phyloP scores from a whole-genome alignment of 1,140 invertebrate genomes.

The Acromyrmex charruanus region DNA sequence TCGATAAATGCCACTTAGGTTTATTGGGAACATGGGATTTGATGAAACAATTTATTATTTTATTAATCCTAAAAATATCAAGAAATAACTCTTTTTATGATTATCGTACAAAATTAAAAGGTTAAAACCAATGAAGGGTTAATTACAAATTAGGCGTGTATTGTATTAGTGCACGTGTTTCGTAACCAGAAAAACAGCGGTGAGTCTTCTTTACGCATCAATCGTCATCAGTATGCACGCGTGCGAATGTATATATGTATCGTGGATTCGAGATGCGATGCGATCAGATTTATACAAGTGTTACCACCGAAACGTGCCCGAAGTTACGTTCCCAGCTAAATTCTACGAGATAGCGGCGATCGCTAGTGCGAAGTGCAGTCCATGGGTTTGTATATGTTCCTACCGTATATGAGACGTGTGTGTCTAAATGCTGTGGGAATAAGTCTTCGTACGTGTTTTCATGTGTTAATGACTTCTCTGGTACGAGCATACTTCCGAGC shows the following conservation, averaged over 20 bases:
- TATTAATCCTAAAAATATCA: background rate
- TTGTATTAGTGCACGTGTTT: slow-evolving; percentile 9
- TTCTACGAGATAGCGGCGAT: slow-evolving; percentile 49
- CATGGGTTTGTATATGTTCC: slow-evolving; percentile 43
- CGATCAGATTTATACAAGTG: slow-evolving; percentile 35
- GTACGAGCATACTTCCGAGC: slow-evolving; percentile 15
- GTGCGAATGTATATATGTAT: slow-evolving; percentile 29
- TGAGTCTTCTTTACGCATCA: slow-evolving; percentile 24
- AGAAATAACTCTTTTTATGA: background rate
- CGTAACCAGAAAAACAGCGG: slow-evolving; percentile 23
- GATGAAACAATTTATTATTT: background rate
- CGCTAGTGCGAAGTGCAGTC: slow-evolving; percentile 39
- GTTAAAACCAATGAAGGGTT: background rate
- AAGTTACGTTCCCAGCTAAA: slow-evolving; percentile 24
- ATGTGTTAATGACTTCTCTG: background rate
- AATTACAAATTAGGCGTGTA: background rate
- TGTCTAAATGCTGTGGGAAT: slow-evolving; percentile 25
- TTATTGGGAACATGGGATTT: background rate
- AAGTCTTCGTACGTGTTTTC: slow-evolving; percentile 9
- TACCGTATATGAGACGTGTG: slow-evolving; percentile 25
- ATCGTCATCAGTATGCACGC: slow-evolving; percentile 45
- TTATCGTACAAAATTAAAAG: background rate
- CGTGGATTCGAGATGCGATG: slow-evolving; percentile 8
- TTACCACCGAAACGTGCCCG: slow-evolving; percentile 25
- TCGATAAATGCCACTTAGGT: background rate